A percentile compares a stretch with the other conserved stretches of the same genome.
Evolutionary conservation across 2,113 vertebrate genomes (phyloP).

Genomic region (Plecotus auritus): DNA sequence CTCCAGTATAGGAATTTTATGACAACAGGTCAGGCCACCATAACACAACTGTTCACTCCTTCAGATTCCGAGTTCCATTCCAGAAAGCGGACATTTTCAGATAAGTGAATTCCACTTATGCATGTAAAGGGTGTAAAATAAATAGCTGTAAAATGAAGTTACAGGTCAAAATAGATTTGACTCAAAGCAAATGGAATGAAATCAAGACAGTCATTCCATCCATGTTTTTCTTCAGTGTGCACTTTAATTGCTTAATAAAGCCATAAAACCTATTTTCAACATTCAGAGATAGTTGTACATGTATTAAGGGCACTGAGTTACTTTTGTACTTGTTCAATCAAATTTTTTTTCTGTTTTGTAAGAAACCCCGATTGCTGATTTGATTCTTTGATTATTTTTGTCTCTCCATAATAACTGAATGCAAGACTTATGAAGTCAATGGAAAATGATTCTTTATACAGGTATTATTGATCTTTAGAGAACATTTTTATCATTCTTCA

Average conservation of each 20-base stretch:
- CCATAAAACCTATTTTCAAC: neutral
- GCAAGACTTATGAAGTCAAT: neutral
- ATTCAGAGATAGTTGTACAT: neutral
- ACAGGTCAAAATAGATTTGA: neutral
- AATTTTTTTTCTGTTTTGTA: neutral
- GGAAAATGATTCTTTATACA: neutral
- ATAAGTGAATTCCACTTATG: neutral
- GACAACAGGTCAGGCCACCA: neutral
- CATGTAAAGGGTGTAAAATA: neutral
- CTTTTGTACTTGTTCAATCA: neutral
- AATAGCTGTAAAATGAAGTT: neutral
- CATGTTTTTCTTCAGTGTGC: neutral
- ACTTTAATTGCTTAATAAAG: neutral
- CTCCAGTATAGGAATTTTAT: neutral
- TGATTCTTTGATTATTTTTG: neutral
- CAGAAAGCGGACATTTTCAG: neutral
- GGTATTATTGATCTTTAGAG: neutral
- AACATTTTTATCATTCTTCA: neutral
- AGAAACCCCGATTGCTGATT: neutral
- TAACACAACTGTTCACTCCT: neutral
- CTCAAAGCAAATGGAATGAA: neutral
- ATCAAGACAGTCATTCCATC: neutral
- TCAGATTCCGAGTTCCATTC: neutral
- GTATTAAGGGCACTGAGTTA: neutral
- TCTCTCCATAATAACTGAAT: neutral